These are phyloP conservation scores for Achlya flavicornis DNA, from an alignment of 2,888 invertebrate species.

Conservation along the genomic window DNA sequence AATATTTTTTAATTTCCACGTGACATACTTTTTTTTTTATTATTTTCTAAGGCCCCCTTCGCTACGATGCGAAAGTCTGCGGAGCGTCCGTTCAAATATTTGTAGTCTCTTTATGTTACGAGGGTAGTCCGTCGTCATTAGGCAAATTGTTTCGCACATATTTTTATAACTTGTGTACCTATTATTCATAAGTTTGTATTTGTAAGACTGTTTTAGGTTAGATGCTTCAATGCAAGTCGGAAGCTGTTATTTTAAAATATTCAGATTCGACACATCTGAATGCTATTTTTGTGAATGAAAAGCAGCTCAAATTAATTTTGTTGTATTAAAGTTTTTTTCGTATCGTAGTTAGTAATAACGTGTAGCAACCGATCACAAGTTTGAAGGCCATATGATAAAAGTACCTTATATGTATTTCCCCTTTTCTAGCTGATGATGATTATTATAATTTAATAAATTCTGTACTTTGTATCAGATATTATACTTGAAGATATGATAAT, in stretches of 20 bases:
- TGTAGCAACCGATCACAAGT: slow-evolving; percentile 17
- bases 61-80: background rate
- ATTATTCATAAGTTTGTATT: slow-evolving; percentile 50
- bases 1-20: background rate
- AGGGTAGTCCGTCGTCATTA: slow-evolving; percentile 34
- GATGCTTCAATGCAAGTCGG: slow-evolving; percentile 60
- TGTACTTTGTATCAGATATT: background rate
- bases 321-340: slow-evolving; percentile 28
- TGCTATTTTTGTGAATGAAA: slow-evolving; percentile 32
- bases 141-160: slow-evolving; percentile 66
- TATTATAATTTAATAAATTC: background rate
- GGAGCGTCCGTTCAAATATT: background rate
- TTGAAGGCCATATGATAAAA: slow-evolving; percentile 42
- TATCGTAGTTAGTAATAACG: slow-evolving; percentile 37
- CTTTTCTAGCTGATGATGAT: slow-evolving; percentile 20
- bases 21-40: background rate
- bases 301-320: slow-evolving; percentile 48
- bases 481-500: background rate
- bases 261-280: slow-evolving; percentile 27
- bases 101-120: background rate
- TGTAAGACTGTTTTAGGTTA: slow-evolving; percentile 71
- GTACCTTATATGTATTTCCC: slow-evolving; percentile 45
- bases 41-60: background rate
- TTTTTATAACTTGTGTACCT: slow-evolving; percentile 45
- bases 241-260: slow-evolving; percentile 31